Percentiles rank a stretch among this genome's conserved stretches.
Evolutionary conservation across 1,140 invertebrate genomes (phyloP).

Genomic region (Prorops nasuta): DNA sequence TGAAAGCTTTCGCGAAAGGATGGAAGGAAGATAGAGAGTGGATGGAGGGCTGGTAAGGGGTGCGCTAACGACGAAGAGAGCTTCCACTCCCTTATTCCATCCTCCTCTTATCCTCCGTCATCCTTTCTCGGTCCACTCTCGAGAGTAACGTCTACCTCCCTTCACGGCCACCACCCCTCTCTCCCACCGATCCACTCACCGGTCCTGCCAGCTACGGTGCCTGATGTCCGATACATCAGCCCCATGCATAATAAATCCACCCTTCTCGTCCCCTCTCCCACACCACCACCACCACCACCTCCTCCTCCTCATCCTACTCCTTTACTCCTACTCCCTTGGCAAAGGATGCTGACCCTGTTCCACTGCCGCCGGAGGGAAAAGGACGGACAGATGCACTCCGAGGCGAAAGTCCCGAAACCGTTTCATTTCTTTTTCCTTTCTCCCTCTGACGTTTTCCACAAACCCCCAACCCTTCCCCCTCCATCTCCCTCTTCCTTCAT

Average conservation of each 20-base stretch:
- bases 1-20: constrained; percentile 13
- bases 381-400: constrained; percentile 17
- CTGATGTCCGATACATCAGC: constrained; percentile 49
- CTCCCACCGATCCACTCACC: neutral
- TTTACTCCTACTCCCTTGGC: neutral
- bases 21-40: constrained; percentile 1
- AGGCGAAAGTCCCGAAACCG: constrained; percentile 16
- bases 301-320: neutral
- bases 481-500: neutral
- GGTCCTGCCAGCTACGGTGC: constrained; percentile 8
- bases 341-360: no score
- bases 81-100: neutral
- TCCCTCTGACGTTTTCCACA: constrained; percentile 4
- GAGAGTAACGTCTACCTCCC: constrained; percentile 27
- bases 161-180: constrained; percentile 14
- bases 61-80: neutral
- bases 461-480: neutral
- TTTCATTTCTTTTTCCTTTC: constrained; percentile 2
- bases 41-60: neutral
- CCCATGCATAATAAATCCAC: constrained; percentile 47
- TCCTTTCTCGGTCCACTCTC: constrained; percentile 31
- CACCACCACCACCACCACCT: neutral
- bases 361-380: neutral
- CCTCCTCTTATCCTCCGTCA: constrained; percentile 5
- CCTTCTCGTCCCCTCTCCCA: neutral